phyloP scores from a whole-genome alignment of 2,888 invertebrate species.

The Chrysolina oricalcia region DNA sequence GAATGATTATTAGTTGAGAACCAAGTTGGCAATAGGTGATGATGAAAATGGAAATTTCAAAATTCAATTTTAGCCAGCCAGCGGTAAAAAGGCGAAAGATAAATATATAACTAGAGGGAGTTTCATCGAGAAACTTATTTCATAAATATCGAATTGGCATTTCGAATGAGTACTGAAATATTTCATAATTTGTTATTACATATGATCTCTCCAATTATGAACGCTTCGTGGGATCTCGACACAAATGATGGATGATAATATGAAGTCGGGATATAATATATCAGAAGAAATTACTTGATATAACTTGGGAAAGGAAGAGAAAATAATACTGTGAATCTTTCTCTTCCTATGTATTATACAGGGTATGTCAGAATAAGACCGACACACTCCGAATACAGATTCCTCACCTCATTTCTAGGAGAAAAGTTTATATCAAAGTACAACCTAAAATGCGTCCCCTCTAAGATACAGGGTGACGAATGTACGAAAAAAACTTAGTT shows the following conservation, averaged over 20 bases:
- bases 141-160: slow-evolving; percentile 14
- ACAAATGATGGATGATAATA: slow-evolving; percentile 7
- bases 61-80: slow-evolving; percentile 4
- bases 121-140: background rate
- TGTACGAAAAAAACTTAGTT: too few relatives aligned
- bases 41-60: slow-evolving; percentile 24
- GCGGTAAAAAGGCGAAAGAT: slow-evolving; percentile 9
- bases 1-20: slow-evolving; percentile 13
- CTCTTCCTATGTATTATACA: too few relatives aligned
- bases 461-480: too few relatives aligned
- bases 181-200: slow-evolving; percentile 18
- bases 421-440: too few relatives aligned
- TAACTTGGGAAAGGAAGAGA: background rate
- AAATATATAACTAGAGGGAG: slow-evolving; percentile 21
- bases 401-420: too few relatives aligned
- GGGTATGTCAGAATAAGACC: too few relatives aligned
- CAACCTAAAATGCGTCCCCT: too few relatives aligned
- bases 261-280: background rate
- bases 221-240: slow-evolving; percentile 8
- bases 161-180: slow-evolving; percentile 3
- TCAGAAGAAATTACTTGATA: background rate
- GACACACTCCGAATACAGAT: too few relatives aligned
- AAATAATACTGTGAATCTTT: too few relatives aligned
- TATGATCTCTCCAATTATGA: slow-evolving; percentile 4
- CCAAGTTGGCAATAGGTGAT: slow-evolving; percentile 7